Base-by-base conservation (phyloP, 2,113 vertebrate species). In the Ceyx cyanopectus region DNA sequence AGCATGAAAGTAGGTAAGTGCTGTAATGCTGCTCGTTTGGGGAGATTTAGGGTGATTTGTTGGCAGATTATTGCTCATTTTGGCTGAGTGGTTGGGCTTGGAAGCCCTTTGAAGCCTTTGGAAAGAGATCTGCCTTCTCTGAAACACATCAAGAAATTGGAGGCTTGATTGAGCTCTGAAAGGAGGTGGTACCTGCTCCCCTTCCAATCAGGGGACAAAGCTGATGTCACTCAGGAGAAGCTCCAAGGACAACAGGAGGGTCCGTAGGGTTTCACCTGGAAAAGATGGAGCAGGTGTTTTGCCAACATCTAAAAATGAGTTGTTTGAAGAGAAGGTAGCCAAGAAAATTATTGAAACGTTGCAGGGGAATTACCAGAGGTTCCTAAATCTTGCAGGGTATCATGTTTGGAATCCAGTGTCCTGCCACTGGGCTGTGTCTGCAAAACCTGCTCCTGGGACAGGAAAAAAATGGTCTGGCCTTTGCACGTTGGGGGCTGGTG, bases 401-500 rank as follows among this genome's bases (percentile, higher is more conserved):
- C 5, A 0, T 4, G 5, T 30, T 56, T 43, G 60, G 57, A 62
- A 12, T 5, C 43, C 10, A 14, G 24, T 51, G 50, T 50, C 21
- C 48, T 74, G 3, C 20, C 10, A 0, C 45, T 3, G 24, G 23
- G 27, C 21, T 57, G 48, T 20, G 22, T 7, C n/a, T 30, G 53
- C 63, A 11, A 7, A 32, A 5, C 13, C 61, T 48, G 50, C 6
- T 70, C 23, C 70, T 54, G n/a, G 23, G 40, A 11, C 6, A 9
- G 40, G 61, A 26, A 4, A 27, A 30, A 30, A 23, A 6, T 12
- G 60, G 4, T 20, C 24, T 53, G 53, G 21, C 32, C 63, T 26
- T 27, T 17, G 7, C 14, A 2, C 0, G 2, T 1, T 65, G 70
- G 51, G 5, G 3, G 14, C 1, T 50, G 29, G 2, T 12, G 30